These are phyloP conservation scores for Aspidapion aeneum DNA, from an alignment of 2,888 invertebrate genomes.

Conservation along the genomic window DNA sequence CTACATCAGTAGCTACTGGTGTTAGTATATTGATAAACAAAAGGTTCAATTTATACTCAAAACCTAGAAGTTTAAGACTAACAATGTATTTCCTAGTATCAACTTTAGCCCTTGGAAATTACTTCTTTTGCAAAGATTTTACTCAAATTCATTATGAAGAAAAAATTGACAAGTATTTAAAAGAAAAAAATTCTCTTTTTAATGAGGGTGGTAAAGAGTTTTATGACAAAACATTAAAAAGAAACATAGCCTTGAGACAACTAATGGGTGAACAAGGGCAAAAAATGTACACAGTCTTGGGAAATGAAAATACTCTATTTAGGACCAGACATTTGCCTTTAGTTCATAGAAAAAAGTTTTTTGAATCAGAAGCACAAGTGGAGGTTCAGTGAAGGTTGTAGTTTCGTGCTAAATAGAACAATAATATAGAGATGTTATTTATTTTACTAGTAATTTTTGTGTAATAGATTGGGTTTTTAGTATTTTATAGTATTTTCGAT, in stretches of 20 bases:
- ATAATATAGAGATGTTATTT: no score
- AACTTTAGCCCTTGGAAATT: constrained; percentile 56
- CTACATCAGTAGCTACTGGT: constrained; percentile 53
- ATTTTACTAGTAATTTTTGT: no score
- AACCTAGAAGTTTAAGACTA: constrained; percentile 50
- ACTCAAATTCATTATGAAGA: constrained; percentile 62
- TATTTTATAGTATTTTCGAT: no score
- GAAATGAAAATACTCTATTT: constrained; percentile 66
- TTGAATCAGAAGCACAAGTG: constrained; percentile 53
- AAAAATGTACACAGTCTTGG: constrained; percentile 58
- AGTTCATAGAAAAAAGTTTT: constrained; percentile 62
- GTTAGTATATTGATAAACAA: constrained; percentile 49
- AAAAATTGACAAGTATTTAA: constrained; percentile 59
- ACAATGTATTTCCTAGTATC: constrained; percentile 56
- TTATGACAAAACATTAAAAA: constrained; percentile 67
- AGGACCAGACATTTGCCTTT: constrained; percentile 64
- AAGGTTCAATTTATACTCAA: constrained; percentile 53
- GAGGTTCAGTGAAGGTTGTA: no score
- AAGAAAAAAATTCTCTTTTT: constrained; percentile 58
- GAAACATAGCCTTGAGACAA: constrained; percentile 69
- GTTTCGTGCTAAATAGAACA: no score
- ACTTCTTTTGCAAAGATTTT: constrained; percentile 62
- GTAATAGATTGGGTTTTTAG: no score
- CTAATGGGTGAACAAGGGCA: constrained; percentile 63
- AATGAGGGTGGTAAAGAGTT: constrained; percentile 71